These are phyloP conservation scores for Drosophila sturtevanti DNA, from an alignment of 1,140 invertebrate species.

Conservation along the genomic window DNA sequence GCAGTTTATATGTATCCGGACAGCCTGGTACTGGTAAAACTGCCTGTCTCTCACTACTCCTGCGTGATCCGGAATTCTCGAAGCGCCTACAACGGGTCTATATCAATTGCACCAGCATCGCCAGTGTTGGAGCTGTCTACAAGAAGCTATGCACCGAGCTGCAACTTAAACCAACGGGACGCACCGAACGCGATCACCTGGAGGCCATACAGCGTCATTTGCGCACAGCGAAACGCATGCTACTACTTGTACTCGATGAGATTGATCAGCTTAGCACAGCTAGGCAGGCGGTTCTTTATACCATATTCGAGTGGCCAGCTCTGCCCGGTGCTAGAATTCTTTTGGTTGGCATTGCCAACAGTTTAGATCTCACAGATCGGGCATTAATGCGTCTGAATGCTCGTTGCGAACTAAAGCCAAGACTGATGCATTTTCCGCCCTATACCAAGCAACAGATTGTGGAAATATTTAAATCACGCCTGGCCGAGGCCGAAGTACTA, in stretches of 20 bases:
- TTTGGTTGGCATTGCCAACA: constrained; percentile 97
- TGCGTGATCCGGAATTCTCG: constrained; percentile 86
- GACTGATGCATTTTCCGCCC: constrained; percentile 94
- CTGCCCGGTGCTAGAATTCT: constrained; percentile 88
- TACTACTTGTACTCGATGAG: constrained; percentile 96
- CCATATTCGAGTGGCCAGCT: constrained; percentile 96
- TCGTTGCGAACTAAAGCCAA: constrained; percentile 87
- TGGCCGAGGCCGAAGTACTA: constrained; percentile 87
- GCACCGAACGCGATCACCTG: constrained; percentile 86
- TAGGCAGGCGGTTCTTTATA: constrained; percentile 94
- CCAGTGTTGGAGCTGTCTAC: constrained; percentile 89
- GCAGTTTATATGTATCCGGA: constrained; percentile 96
- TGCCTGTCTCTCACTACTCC: constrained; percentile 90
- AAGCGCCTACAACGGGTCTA: constrained; percentile 87
- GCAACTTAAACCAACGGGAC: constrained; percentile 83
- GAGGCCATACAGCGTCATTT: constrained; percentile 88
- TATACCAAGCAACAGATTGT: constrained; percentile 95
- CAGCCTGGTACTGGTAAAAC: constrained; percentile 98
- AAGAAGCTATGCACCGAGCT: constrained; percentile 88
- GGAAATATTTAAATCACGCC: constrained; percentile 91
- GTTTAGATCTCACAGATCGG: constrained; percentile 97
- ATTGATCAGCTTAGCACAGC: constrained; percentile 93
- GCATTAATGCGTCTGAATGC: constrained; percentile 93
- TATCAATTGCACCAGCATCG: constrained; percentile 92
- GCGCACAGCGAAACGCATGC: constrained; percentile 87